These are phyloP conservation scores for Dromococcyx pavoninus DNA, from an alignment of 2,797 vertebrate species.

Conservation along the genomic window DNA sequence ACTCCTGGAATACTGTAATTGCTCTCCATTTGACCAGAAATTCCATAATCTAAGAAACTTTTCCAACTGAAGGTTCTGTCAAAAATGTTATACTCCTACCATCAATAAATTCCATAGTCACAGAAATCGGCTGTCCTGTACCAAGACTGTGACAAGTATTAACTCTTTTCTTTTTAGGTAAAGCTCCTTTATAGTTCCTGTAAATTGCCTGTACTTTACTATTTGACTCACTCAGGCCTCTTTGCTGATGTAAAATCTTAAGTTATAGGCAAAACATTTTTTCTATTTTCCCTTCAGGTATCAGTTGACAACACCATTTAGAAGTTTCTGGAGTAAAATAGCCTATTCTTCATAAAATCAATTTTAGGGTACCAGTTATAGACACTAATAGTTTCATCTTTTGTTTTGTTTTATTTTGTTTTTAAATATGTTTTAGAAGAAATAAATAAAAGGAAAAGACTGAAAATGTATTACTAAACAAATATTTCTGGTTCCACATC, in stretches of 20 bases:
- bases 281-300: neutral
- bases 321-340: neutral
- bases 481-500: neutral
- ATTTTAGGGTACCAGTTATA: neutral
- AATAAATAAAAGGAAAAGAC: neutral
- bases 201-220: neutral
- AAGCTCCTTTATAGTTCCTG: neutral
- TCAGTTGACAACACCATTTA: neutral
- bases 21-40: neutral
- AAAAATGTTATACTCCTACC: neutral
- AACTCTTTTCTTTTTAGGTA: neutral
- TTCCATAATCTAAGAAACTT: neutral
- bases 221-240: neutral
- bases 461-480: slow-evolving; percentile 6
- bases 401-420: neutral
- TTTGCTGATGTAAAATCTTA: neutral
- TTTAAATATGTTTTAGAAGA: neutral
- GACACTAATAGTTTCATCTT: neutral
- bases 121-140: neutral
- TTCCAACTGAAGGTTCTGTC: neutral
- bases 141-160: neutral
- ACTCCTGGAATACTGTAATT: neutral
- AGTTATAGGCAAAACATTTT: neutral
- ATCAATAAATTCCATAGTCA: neutral
- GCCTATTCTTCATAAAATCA: neutral